These are phyloP conservation scores for Popillia japonica DNA, from an alignment of 1,140 invertebrate genomes.

Conservation along the genomic window DNA sequence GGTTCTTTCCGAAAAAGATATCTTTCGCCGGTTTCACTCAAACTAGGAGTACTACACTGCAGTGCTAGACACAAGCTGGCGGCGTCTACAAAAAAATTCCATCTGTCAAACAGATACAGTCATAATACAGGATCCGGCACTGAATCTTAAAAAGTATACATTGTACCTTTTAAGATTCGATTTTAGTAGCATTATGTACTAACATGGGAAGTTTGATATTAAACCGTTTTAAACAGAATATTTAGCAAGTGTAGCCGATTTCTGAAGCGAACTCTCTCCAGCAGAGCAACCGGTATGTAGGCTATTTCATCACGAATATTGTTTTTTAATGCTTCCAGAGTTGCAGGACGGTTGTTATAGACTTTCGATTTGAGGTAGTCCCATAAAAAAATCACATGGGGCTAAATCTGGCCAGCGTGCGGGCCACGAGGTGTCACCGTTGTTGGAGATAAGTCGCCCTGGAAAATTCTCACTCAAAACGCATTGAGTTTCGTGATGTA, in stretches of 20 bases:
- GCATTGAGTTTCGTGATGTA: too few species aligned
- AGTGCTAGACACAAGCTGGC: too few species aligned
- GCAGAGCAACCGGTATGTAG: slow-evolving; percentile 40
- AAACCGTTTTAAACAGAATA: neutral
- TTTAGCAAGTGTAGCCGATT: neutral
- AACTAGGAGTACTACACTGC: too few species aligned
- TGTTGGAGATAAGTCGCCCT: too few species aligned
- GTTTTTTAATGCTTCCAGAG: slow-evolving; percentile 39
- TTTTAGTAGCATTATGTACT: neutral
- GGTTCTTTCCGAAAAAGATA: too few species aligned
- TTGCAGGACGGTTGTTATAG: slow-evolving; percentile 38
- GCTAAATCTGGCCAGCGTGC: slow-evolving; percentile 48
- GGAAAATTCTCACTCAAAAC: too few species aligned
- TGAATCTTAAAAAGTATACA: neutral
- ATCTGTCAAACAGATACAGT: too few species aligned
- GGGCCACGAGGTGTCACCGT: slow-evolving; percentile 53
- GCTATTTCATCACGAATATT: slow-evolving; percentile 41
- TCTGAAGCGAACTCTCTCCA: neutral
- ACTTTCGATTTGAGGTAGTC: slow-evolving; percentile 41
- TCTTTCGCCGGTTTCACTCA: too few species aligned
- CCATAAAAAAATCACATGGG: slow-evolving; percentile 40
- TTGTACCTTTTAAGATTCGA: neutral
- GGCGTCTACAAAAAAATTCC: too few species aligned
- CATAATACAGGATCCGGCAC: neutral
- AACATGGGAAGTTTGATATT: neutral